Base-by-base conservation (phyloP, 1,140 invertebrate species). In the Drosophila saltans region DNA sequence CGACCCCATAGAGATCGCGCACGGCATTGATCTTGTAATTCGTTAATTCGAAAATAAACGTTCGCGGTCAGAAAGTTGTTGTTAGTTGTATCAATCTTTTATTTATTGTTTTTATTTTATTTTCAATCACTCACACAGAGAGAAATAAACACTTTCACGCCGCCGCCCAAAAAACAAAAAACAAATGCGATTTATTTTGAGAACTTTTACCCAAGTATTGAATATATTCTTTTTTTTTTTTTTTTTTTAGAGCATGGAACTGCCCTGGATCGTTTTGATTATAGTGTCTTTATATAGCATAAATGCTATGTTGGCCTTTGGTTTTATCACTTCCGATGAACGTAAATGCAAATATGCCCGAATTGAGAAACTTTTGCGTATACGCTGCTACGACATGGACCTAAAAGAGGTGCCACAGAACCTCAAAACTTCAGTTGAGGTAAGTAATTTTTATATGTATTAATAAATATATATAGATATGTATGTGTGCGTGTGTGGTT, bases 401-500 rank as follows among this genome's bases (percentile, higher is more conserved):
- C 91, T 94, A n/a, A 90, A 83, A 41, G 93, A 93, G 66, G 93
- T 94, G 78, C 94, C 94, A 0, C 93, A 90, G 62, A 89, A 83
- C 66, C 91, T 94, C 4, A 94, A 92, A 80, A 88, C 91, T 66
- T 93, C 93, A 48, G 93, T 94, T 61, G 94, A 94, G 93, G 94
- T 94, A 78, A 90, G 91, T 88, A 75, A 82, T 48, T 16, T 16
- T 21, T 24, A 48, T 24, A 48, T 24, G 2, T 48, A 9, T 48
- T 16, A 8, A 21, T 2, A 48, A 8, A 48, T 24, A 48, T 24
- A 1, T 48, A 9, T 48, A 4, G 2, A 2, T 39, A 9, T 39
- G 33, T 55, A 30, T 30, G 28, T 30, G 28, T 30, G 4, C 28
- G 3, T 16, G 7, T n/a, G 73, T 66, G 73, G 58, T 68, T 52